These are phyloP conservation scores for Meles meles DNA, from an alignment of 2,113 vertebrate genomes.

Conservation along the genomic window DNA sequence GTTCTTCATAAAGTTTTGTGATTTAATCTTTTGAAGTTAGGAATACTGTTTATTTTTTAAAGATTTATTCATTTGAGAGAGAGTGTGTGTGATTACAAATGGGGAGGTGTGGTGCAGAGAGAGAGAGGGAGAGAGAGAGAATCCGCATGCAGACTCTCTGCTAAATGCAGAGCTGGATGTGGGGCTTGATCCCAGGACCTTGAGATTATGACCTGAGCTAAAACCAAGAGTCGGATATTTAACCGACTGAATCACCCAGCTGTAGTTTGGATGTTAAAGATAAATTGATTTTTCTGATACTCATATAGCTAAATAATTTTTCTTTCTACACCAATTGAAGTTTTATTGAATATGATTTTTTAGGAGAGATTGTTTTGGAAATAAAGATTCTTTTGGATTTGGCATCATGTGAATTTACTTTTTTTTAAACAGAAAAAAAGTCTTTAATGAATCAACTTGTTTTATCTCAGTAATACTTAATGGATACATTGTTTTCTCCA, in stretches of 20 bases:
- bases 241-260: not conserved
- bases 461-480: too few relatives aligned
- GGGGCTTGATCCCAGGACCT: not conserved
- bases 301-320: not conserved
- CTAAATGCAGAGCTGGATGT: not conserved
- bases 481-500: too few relatives aligned
- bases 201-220: not conserved
- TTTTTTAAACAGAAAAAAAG: not conserved
- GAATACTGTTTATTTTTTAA: not conserved
- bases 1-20: not conserved
- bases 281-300: not conserved
- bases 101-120: not conserved
- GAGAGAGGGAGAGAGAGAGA: not conserved
- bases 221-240: not conserved
- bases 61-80: not conserved
- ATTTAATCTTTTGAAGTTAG: not conserved
- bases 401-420: not conserved
- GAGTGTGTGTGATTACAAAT: not conserved
- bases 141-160: not conserved
- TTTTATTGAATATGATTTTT: not conserved
- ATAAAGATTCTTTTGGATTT: not conserved
- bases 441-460: too few relatives aligned
- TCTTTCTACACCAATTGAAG: not conserved
- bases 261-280: constrained; percentile 32
- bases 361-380: not conserved